Conservation (phyloP, 2,888 invertebrate species). For the Aplocera efformata region DNA sequence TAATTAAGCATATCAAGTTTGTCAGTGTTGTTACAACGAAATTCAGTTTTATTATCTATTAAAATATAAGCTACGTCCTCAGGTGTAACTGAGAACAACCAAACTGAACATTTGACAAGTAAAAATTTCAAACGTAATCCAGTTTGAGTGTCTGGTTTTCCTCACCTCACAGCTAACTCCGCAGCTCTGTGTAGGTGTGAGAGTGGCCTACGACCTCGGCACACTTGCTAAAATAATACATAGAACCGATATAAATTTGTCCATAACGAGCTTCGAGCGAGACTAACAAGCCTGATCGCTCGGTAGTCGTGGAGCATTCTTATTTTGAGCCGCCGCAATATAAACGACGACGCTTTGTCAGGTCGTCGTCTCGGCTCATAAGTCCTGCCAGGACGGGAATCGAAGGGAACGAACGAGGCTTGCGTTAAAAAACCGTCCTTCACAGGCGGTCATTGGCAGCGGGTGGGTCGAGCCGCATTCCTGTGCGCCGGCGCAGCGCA, state of each 20-base stretch:
- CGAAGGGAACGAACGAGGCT: constrained; percentile 50
- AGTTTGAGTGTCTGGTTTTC: constrained; percentile 31
- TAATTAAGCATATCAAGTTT: too few relatives aligned
- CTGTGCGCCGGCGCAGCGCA: constrained; percentile 69
- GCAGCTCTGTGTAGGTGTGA: constrained; percentile 33
- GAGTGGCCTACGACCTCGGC: constrained; percentile 51
- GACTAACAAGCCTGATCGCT: constrained; percentile 8
- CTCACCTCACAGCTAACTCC: constrained; percentile 20
- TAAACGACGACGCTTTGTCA: constrained; percentile 46
- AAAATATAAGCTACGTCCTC: too few relatives aligned
- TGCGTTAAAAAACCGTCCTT: constrained; percentile 72
- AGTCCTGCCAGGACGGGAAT: constrained; percentile 62
- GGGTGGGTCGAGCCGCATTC: constrained; percentile 75
- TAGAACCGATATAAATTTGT: constrained; percentile 26
- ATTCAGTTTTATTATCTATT: too few relatives aligned
- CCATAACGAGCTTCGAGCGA: constrained; percentile 17
- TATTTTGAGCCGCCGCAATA: constrained; percentile 27
- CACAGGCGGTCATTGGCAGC: constrained; percentile 77
- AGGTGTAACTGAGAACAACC: too few relatives aligned
- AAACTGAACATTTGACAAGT: too few relatives aligned
- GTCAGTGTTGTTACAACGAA: too few relatives aligned
- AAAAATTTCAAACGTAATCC: too few relatives aligned
- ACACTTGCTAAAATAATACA: constrained; percentile 43
- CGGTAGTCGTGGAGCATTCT: constrained; percentile 9
- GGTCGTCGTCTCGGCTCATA: constrained; percentile 46